Percentiles rank a stretch among this genome's conserved stretches.
phyloP scores from a whole-genome alignment of 2,888 invertebrate species.

The Thysanoteuthis rhombus region DNA sequence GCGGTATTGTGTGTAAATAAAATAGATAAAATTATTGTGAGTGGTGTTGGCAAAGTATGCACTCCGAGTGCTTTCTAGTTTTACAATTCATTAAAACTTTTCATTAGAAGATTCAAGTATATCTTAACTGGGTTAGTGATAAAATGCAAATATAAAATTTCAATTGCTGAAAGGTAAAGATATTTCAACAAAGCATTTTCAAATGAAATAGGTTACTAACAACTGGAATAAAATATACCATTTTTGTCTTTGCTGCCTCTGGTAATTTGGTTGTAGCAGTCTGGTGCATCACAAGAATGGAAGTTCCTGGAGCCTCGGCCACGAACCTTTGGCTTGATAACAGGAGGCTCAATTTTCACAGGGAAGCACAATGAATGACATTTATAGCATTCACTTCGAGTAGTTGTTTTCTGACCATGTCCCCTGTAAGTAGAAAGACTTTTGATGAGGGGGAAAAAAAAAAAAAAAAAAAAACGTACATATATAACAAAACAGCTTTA shows the following conservation, averaged over 20 bases:
- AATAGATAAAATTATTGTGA: no score
- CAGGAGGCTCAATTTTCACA: constrained; percentile 40
- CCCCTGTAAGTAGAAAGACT: constrained; percentile 37
- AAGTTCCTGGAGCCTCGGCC: constrained; percentile 22
- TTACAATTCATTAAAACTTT: no score
- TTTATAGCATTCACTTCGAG: constrained; percentile 38
- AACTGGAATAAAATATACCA: not conserved
- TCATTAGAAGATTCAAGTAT: no score
- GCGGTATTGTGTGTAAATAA: no score
- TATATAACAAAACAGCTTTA: no score
- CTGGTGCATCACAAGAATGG: constrained; percentile 41
- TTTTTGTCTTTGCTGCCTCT: not conserved
- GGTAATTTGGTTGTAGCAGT: constrained; percentile 36
- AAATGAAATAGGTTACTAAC: no score
- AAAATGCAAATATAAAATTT: not conserved
- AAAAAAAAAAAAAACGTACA: no score
- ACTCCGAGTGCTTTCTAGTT: no score
- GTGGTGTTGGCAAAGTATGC: no score
- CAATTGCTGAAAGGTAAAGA: not conserved
- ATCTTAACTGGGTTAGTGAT: no score
- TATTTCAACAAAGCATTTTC: not conserved
- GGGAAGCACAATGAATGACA: constrained; percentile 36
- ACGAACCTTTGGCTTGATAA: not conserved
- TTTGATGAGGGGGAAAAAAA: no score
- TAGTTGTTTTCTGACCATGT: constrained; percentile 38